Percentiles rank a stretch among this genome's conserved stretches.
These are phyloP conservation scores for Xenops minutus DNA, from an alignment of 2,797 vertebrate species.

Conservation along the genomic window DNA sequence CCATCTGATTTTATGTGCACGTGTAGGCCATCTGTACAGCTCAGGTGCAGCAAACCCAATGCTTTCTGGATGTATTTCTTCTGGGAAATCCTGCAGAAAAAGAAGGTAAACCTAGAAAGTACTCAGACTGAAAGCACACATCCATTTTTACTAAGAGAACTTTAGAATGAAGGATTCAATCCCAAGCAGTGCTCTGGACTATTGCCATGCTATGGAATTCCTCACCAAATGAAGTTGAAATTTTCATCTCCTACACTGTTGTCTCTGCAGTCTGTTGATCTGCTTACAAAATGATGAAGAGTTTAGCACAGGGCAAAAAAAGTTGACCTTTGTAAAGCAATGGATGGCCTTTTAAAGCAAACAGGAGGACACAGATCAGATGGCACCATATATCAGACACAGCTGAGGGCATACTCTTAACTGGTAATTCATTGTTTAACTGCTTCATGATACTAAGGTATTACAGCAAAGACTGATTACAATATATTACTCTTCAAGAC, in stretches of 20 bases:
- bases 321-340: background rate
- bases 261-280: background rate
- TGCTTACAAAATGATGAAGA: background rate
- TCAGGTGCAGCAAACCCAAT: slow-evolving; percentile 14
- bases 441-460: slow-evolving; percentile 4
- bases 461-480: slow-evolving; percentile 49
- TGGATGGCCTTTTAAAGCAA: slow-evolving; percentile 1
- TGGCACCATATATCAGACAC: background rate
- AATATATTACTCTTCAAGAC: slow-evolving; percentile 33
- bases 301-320: background rate
- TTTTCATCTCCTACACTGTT: background rate
- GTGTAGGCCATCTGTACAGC: slow-evolving; percentile 23
- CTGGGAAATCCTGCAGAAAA: background rate
- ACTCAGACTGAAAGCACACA: slow-evolving; percentile 4
- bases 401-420: background rate
- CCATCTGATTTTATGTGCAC: slow-evolving; percentile 8
- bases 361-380: background rate
- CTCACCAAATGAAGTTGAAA: background rate
- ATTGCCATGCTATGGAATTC: background rate
- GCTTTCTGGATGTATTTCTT: background rate
- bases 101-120: background rate
- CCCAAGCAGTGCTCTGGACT: background rate
- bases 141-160: background rate
- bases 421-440: background rate
- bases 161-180: background rate